phyloP scores from a whole-genome alignment of 1,140 invertebrate genomes.

The Eriosoma lanigerum region DNA sequence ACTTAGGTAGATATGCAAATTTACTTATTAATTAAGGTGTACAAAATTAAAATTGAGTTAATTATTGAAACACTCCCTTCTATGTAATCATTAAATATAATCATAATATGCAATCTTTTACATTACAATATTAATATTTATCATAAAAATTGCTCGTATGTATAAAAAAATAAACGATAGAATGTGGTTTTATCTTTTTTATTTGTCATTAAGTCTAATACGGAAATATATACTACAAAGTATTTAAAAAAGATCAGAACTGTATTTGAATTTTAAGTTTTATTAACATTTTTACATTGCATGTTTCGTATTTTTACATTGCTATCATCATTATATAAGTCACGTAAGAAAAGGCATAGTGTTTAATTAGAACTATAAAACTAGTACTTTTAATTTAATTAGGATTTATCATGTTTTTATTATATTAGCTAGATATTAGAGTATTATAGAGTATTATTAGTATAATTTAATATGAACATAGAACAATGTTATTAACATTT shows the following conservation, averaged over 20 bases:
- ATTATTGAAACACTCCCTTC: not conserved
- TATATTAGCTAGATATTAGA: not conserved
- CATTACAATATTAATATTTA: not conserved
- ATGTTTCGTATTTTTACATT: slow-evolving; percentile 8
- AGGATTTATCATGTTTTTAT: slow-evolving; percentile 4
- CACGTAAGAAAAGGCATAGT: slow-evolving; percentile 28
- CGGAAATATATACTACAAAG: not conserved
- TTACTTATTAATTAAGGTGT: slow-evolving; percentile 11
- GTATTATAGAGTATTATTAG: no score
- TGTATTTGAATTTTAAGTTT: slow-evolving; percentile 31
- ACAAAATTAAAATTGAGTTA: not conserved
- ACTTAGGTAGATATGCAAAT: not conserved
- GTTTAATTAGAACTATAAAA: slow-evolving; percentile 17
- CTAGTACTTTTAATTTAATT: slow-evolving; percentile 37
- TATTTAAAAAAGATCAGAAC: slow-evolving; percentile 18
- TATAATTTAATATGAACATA: not conserved
- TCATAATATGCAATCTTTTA: not conserved
- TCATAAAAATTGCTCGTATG: not conserved
- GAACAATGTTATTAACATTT: not conserved
- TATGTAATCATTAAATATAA: not conserved
- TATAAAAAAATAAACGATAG: not conserved
- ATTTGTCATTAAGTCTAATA: not conserved
- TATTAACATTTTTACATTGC: slow-evolving; percentile 16
- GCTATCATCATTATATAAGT: slow-evolving; percentile 18
- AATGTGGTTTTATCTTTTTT: no score